A percentile compares a stretch with the other conserved stretches of the same genome.
Conservation (phyloP, 2,797 vertebrate species). For the Onychomys arenicola region DNA sequence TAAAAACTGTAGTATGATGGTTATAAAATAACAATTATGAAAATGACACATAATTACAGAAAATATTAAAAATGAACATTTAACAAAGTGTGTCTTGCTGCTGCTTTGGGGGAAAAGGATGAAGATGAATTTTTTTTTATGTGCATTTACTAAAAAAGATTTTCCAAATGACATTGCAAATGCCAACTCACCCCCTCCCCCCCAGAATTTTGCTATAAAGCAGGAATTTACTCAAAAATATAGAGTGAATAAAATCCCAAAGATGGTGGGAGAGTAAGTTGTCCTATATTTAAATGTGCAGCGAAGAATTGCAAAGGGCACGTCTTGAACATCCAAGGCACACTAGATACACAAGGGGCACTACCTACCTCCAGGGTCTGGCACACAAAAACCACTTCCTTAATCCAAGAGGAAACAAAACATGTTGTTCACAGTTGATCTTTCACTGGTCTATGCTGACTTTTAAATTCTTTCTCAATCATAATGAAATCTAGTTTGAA, state of each 20-base stretch:
- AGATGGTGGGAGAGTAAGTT: not conserved
- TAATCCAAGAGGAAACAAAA: conserved; percentile 28
- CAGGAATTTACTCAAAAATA: conserved; percentile 46
- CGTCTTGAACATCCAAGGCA: not conserved
- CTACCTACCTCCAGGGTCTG: not conserved
- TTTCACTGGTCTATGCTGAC: conserved; percentile 1
- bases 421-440: not conserved
- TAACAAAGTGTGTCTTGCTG: conserved; percentile 55
- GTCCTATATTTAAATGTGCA: not conserved
- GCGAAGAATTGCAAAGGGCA: not conserved
- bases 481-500: conserved; percentile 47
- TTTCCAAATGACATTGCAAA: conserved; percentile 53
- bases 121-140: conserved; percentile 63
- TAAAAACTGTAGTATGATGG: conserved; percentile 30
- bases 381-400: not conserved
- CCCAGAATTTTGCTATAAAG: conserved; percentile 41
- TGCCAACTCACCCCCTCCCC: not conserved
- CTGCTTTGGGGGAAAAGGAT: conserved; percentile 47
- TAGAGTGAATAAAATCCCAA: conserved; percentile 23
- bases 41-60: conserved; percentile 63
- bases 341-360: not conserved
- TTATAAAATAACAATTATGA: conserved; percentile 68
- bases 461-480: conserved; percentile 49
- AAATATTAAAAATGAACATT: conserved; percentile 68
- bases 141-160: conserved; percentile 58